Conservation (phyloP, 2,113 vertebrate genomes). For the Chaenogobius annularis region DNA sequence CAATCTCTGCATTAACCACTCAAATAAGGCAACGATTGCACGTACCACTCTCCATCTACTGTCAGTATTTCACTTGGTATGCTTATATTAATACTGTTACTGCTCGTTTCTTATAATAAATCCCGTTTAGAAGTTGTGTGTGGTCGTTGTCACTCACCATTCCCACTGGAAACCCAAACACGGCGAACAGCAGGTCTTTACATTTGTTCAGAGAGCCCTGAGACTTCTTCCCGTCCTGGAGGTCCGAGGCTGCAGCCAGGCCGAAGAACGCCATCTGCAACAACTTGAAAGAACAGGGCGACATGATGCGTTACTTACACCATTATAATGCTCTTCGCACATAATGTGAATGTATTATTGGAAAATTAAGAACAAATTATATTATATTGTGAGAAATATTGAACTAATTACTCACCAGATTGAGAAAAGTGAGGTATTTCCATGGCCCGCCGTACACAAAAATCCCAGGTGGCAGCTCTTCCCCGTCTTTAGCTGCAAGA, state of each 20-base stretch:
- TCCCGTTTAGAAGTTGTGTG: background rate
- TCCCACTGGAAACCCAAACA: constrained; percentile 77
- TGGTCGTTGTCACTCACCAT: constrained; percentile 55
- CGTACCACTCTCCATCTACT: too few species aligned
- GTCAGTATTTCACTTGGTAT: too few species aligned
- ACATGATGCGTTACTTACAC: background rate
- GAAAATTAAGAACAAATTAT: too few species aligned
- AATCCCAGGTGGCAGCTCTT: constrained; percentile 69
- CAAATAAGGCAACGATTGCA: background rate
- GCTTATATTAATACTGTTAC: too few species aligned
- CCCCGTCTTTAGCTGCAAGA: constrained; percentile 61
- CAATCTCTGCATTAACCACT: too few species aligned
- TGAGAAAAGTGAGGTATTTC: constrained; percentile 82
- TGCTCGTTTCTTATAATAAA: too few species aligned
- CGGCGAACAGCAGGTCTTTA: constrained; percentile 73
- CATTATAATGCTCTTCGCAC: too few species aligned
- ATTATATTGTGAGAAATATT: background rate
- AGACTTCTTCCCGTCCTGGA: constrained; percentile 44
- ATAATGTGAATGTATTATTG: too few species aligned
- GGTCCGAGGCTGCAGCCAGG: constrained; percentile 63
- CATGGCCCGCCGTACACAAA: constrained; percentile 78
- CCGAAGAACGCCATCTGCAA: constrained; percentile 75
- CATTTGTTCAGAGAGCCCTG: constrained; percentile 40
- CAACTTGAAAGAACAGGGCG: constrained; percentile 48
- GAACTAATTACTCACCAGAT: constrained; percentile 63